These are phyloP conservation scores for Drosophila mimetica DNA, from an alignment of 2,888 invertebrate species.

Conservation along the genomic window DNA sequence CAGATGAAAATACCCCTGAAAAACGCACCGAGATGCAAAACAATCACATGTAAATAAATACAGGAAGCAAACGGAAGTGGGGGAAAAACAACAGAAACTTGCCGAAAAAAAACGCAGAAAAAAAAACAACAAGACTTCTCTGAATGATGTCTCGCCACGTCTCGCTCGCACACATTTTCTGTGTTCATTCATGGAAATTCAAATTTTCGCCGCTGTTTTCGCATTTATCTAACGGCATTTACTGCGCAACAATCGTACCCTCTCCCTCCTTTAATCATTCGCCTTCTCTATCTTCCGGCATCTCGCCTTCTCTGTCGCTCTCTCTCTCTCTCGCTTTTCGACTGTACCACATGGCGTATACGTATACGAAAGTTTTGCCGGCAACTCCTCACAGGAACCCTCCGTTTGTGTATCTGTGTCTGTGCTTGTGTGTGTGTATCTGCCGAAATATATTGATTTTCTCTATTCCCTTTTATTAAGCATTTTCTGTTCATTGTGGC, in stretches of 20 bases:
- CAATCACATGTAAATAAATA: constrained; percentile 10
- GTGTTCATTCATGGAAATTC: constrained; percentile 44
- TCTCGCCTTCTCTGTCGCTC: constrained; percentile 4
- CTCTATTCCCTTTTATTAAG: constrained; percentile 63
- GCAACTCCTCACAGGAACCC: constrained; percentile 51
- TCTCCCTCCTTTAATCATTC: not conserved
- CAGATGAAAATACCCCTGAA: constrained; percentile 23
- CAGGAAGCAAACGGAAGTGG: constrained; percentile 11
- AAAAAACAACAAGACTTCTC: constrained; percentile 20
- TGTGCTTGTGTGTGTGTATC: constrained; percentile 69
- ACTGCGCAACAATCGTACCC: constrained; percentile 41
- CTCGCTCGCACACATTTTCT: not conserved
- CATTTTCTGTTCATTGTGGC: constrained; percentile 39
- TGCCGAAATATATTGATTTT: constrained; percentile 73
- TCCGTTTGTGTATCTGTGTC: constrained; percentile 19
- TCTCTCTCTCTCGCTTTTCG: not conserved
- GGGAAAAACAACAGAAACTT: constrained; percentile 23
- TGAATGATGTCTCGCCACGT: constrained; percentile 19
- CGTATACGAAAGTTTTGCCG: constrained; percentile 51
- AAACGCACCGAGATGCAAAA: constrained; percentile 7
- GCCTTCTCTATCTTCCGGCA: constrained; percentile 13
- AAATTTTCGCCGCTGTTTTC: constrained; percentile 45
- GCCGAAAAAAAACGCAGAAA: constrained; percentile 17
- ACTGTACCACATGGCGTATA: constrained; percentile 57
- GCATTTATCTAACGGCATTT: constrained; percentile 48